Evolutionary conservation across 2,113 vertebrate species (phyloP).

Genomic region (Acinonyx jubatus): DNA sequence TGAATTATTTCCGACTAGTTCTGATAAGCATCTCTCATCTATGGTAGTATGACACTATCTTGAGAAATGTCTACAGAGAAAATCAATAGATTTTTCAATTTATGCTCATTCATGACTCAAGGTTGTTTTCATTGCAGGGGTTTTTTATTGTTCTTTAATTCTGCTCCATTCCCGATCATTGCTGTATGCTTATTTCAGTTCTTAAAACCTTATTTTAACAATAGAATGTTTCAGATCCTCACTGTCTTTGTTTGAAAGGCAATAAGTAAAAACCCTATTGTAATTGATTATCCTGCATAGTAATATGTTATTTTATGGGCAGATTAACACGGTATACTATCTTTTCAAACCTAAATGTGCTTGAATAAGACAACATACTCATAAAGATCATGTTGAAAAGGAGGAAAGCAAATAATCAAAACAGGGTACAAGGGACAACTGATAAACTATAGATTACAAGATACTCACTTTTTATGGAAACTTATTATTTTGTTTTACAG

Average conservation of each 20-base stretch:
- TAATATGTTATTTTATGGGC: background rate
- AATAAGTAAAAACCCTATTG: background rate
- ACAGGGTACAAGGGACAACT: background rate
- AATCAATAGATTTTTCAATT: slow-evolving; percentile 29
- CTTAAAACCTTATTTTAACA: background rate
- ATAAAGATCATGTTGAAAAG: background rate
- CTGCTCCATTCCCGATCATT: background rate
- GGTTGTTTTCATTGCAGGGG: background rate
- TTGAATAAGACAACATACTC: background rate
- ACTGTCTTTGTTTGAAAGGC: slow-evolving; percentile 49
- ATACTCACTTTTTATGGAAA: background rate
- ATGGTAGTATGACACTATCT: background rate
- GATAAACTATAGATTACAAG: background rate
- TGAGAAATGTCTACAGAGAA: background rate
- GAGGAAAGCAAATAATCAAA: background rate
- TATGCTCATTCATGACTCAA: background rate
- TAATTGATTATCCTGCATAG: background rate
- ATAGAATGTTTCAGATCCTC: background rate
- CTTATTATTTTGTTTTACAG: background rate
- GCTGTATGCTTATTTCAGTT: slow-evolving; percentile 24
- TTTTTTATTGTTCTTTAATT: slow-evolving; percentile 41
- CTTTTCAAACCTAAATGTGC: background rate
- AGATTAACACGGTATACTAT: background rate
- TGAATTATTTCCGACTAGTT: background rate
- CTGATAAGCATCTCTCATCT: slow-evolving; percentile 11